Percentiles rank a stretch among this genome's conserved stretches.
These are phyloP conservation scores for Tipula confusa DNA, from an alignment of 2,888 invertebrate species.

Conservation along the genomic window DNA sequence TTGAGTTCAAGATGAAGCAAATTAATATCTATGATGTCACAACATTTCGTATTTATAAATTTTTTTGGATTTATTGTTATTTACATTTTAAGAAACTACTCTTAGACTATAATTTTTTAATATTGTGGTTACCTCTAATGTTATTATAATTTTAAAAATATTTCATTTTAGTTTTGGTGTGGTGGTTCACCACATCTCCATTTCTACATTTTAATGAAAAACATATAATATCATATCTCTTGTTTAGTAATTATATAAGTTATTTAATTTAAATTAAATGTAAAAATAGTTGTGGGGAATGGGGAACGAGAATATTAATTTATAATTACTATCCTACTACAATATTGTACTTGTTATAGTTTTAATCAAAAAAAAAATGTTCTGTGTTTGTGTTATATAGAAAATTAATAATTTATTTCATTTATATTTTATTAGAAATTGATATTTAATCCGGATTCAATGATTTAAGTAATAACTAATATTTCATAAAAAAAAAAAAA, in stretches of 20 bases:
- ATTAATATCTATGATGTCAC: too few relatives aligned
- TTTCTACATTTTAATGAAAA: too few relatives aligned
- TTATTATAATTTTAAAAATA: background rate
- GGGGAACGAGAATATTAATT: background rate
- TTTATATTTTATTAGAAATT: background rate
- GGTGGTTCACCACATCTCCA: background rate
- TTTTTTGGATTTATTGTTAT: too few relatives aligned
- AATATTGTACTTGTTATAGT: background rate
- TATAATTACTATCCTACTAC: background rate
- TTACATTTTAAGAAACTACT: too few relatives aligned
- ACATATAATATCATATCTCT: background rate
- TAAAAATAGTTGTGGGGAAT: background rate
- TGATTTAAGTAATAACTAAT: conserved; percentile 12
- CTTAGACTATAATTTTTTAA: too few relatives aligned
- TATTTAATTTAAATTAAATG: background rate
- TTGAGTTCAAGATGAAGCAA: too few relatives aligned
- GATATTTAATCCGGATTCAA: background rate
- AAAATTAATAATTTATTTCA: background rate
- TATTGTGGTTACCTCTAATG: background rate
- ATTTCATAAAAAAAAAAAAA: background rate
- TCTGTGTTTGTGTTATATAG: background rate
- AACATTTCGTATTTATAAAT: too few relatives aligned
- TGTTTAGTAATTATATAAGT: background rate
- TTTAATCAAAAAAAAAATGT: background rate
- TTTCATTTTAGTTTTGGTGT: background rate